Percentiles rank a stretch among this genome's conserved stretches.
Evolutionary conservation across 2,888 invertebrate species (phyloP).

Genomic region (Lasioglossum lativentre): DNA sequence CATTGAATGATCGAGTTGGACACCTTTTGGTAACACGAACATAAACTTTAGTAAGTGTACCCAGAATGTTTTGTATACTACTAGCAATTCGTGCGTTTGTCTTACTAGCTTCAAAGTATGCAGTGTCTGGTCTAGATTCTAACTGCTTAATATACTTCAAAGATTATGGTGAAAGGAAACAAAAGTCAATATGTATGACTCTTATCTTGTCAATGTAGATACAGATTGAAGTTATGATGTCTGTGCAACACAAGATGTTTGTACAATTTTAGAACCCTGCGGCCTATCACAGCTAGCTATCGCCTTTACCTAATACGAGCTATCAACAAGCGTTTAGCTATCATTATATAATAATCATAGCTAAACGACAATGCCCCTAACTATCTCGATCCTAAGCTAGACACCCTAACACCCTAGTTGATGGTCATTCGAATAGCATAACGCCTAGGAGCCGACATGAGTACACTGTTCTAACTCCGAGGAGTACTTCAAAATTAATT

Average conservation of each 20-base stretch:
- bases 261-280: too few species aligned
- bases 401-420: background rate
- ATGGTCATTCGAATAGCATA: too few species aligned
- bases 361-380: background rate
- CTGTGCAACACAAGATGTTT: background rate
- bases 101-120: background rate
- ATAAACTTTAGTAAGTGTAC: background rate
- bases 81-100: background rate
- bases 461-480: too few species aligned
- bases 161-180: background rate
- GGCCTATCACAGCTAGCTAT: background rate
- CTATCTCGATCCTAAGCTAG: background rate
- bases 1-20: conserved; percentile 1
- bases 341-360: too few species aligned
- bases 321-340: background rate
- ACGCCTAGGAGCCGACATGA: too few species aligned
- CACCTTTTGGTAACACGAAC: conserved; percentile 1
- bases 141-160: background rate
- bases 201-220: background rate
- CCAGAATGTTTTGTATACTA: background rate
- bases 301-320: background rate
- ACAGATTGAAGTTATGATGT: background rate
- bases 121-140: background rate
- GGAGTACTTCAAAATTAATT: background rate
- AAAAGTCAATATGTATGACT: background rate